phyloP scores from a whole-genome alignment of 2,797 vertebrate genomes.

The Anabacerthia variegaticeps region DNA sequence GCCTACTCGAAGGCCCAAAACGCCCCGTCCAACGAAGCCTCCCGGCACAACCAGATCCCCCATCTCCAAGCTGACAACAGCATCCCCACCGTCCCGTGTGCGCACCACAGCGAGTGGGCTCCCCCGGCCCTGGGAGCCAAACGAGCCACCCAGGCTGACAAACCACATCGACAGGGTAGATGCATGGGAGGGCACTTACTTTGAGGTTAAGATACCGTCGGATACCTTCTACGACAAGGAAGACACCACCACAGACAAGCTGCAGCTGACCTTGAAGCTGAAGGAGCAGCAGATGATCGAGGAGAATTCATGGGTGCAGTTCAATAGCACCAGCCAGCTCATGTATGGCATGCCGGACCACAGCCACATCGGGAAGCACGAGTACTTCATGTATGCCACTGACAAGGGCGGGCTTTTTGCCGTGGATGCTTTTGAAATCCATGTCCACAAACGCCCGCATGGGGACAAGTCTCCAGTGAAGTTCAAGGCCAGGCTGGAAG shows the following conservation, averaged over 20 bases:
- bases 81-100: conserved; percentile 75
- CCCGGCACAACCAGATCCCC: conserved; percentile 83
- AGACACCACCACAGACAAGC: conserved; percentile 94
- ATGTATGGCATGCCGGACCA: conserved; percentile 93
- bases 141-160: conserved; percentile 85
- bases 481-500: conserved; percentile 87
- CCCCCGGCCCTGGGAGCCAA: conserved; percentile 78
- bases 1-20: conserved; percentile 81
- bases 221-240: conserved; percentile 95
- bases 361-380: conserved; percentile 88
- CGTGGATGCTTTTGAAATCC: conserved; percentile 93
- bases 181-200: conserved; percentile 94
- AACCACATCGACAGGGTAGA: conserved; percentile 95
- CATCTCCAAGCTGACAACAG: conserved; percentile 82
- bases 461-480: conserved; percentile 87
- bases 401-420: conserved; percentile 91
- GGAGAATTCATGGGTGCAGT: conserved; percentile 96
- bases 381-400: conserved; percentile 95
- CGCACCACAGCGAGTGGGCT: conserved; percentile 83
- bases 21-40: conserved; percentile 79
- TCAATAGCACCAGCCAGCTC: conserved; percentile 97
- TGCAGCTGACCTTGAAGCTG: conserved; percentile 90
- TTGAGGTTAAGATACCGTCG: conserved; percentile 94
- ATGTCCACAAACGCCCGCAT: conserved; percentile 85
- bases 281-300: conserved; percentile 86